A percentile compares a stretch with the other conserved stretches of the same genome.
Evolutionary conservation across 2,113 vertebrate species (phyloP).

Genomic region (Echinops telfairi): DNA sequence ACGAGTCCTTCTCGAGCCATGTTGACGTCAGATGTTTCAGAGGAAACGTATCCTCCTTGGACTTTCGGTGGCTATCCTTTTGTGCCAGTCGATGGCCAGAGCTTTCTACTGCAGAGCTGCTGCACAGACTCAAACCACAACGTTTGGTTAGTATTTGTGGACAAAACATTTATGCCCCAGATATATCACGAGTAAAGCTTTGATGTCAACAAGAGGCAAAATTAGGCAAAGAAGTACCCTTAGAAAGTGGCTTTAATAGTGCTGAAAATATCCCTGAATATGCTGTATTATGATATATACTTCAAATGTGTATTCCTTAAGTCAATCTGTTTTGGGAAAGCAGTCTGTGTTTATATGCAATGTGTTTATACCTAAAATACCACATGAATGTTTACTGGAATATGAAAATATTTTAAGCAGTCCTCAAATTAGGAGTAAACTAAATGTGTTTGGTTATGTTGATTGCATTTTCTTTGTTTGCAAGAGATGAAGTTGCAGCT

Average conservation of each 20-base stretch:
- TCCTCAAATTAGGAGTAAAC: conserved; percentile 68
- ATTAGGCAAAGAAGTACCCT: not conserved
- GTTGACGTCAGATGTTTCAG: not conserved
- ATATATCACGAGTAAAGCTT: not conserved
- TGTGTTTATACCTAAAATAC: conserved; percentile 68
- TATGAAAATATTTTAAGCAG: conserved; percentile 75
- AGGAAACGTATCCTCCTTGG: not conserved
- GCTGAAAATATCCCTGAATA: not conserved
- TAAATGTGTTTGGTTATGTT: conserved; percentile 66
- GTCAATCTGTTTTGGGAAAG: conserved; percentile 27
- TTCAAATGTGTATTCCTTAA: conserved; percentile 22
- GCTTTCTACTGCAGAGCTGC: not conserved
- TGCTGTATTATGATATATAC: not conserved
- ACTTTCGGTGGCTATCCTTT: not conserved
- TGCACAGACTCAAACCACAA: not conserved
- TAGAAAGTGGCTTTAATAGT: not conserved
- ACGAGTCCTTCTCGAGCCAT: not conserved
- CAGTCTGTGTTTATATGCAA: conserved; percentile 10
- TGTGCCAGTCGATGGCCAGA: not conserved
- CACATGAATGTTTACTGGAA: conserved; percentile 54
- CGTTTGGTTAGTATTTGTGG: not conserved
- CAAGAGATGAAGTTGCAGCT: conserved; percentile 65
- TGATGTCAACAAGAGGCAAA: not conserved
- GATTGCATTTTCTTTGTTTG: conserved; percentile 71
- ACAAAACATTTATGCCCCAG: not conserved